Base-by-base conservation (phyloP, 2,797 vertebrate genomes). In the Hafferia zeledoni region DNA sequence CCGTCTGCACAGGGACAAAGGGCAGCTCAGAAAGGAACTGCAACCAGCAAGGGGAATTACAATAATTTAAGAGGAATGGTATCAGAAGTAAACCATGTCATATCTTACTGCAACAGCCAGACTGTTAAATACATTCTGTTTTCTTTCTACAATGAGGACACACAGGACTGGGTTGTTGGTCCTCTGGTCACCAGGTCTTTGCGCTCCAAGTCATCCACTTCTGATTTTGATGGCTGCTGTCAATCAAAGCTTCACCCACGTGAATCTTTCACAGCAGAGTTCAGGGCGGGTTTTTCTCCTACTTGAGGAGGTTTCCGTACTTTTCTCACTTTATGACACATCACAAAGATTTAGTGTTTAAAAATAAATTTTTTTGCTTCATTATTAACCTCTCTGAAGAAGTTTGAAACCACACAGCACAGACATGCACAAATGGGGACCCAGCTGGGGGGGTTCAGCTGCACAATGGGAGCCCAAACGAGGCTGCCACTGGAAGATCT, bases 41-140 rank as follows among this genome's bases (percentile, higher is more conserved):
- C 59, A 72, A 17, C 33, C 60, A 65, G 80, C 41, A 88, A 82
- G 56, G 4, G 75, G 92, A 65, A 15, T 59, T 59, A 87, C 20
- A 96, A 88, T 88, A 96, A 95, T 49, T 96, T 94, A 94, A 87
- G 60, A 96, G 82, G 83, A 90, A 94, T 87, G 70, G 86, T 91
- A 87, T 52, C 76, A 90, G 74, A 87, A 94, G 52, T 60, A 85
- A 94, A 75, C 82, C 67, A 31, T 56, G 47, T 82, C 1, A 2
- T 59, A 35, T 69, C 63, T 81, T 81, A 75, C 63, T 90, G 83
- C 75, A 88, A 59, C 47, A 1, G 37, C 18, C 83, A 82, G 86
- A 85, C 76, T 77, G 59, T 56, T 65, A 65, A 89, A 93, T 69
- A 92, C 61, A 71, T 90, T 88, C 92, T 83, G 39, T 79, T 83